Conservation (phyloP, 2,113 vertebrate genomes). For the Serinus canaria region DNA sequence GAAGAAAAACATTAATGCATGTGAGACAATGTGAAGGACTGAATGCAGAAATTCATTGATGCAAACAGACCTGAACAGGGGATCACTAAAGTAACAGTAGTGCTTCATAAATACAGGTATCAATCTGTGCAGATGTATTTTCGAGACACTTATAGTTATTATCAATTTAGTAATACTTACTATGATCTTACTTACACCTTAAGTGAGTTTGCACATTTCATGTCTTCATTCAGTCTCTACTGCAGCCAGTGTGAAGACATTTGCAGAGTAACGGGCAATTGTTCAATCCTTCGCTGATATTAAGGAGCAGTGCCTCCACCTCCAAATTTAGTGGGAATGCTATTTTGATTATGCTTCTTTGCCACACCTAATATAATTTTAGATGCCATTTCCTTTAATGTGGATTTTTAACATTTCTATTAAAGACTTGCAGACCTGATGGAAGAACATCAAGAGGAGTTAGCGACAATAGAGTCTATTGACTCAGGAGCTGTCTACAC, state of each 20-base stretch:
- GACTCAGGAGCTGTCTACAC: conserved; percentile 86
- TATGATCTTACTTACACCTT: not conserved
- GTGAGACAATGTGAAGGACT: not conserved
- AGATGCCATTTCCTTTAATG: not conserved
- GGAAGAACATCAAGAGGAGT: conserved; percentile 83
- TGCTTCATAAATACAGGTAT: not conserved
- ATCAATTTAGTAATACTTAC: not conserved
- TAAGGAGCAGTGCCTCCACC: not conserved
- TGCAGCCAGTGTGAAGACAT: not conserved
- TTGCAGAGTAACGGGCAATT: not conserved
- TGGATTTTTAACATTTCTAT: not conserved
- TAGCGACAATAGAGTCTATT: conserved; percentile 82
- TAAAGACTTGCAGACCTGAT: conserved; percentile 83
- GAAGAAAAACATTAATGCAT: not conserved
- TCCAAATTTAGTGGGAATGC: not conserved
- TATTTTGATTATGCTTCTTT: not conserved
- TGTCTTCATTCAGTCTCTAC: not conserved
- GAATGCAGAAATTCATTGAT: not conserved
- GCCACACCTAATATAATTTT: not conserved
- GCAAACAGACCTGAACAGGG: not conserved
- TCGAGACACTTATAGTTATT: not conserved
- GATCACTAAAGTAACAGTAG: not conserved
- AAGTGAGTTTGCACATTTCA: not conserved
- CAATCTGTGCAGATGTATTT: not conserved
- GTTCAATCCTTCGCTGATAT: not conserved